Evolutionary conservation across 1,140 invertebrate genomes (phyloP), one percentile per base, ranked within the genome.

Genomic region (Conus betulinus): DNA sequence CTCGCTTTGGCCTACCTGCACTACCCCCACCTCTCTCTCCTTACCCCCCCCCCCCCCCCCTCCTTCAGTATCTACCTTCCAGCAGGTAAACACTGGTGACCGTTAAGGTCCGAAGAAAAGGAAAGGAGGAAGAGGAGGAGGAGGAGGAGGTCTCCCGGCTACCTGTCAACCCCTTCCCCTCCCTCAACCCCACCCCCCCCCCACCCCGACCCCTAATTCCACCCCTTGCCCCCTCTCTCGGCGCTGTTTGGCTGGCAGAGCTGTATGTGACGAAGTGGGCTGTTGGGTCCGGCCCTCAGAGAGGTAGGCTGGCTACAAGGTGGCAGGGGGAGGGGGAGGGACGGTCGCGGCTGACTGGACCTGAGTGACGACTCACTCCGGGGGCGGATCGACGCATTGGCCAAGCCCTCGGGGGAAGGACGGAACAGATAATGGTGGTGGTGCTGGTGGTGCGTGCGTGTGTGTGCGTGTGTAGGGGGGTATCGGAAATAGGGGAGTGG

Each of bases 321-420:
- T 60, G 67, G 67, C 11, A 0, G 13, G 13, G 11, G 17, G 17
- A 23, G 67, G 67, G 67, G 67, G 67, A 71, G 60, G 60, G 60
- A 63, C 67, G 67, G 67, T 71, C 67, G 67, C 67, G 67, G 67
- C 67, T 71, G 67, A n/a, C 67, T 71, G 67, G 67, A 20, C 67
- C 11, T 71, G 67, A 71, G 11, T 71, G 67, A 71, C 67, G 67
- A 23, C 67, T 71, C 67, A 23, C 23, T 71, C 67, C 67, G 67
- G 67, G 67, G 67, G 67, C 67, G 67, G 67, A 23, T 71, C 67
- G 13, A 71, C 11, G 20, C 67, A 6, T 23, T 71, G 67, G 20
- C 67, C 67, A 71, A 71, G 67, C 67, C 67, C 67, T 23, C 11
- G 67, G 67, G 67, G 67, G 67, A n/a, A n/a, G 67, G 60, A 20